Conservation (phyloP, 2,888 invertebrate species). For the Melangyna quadrimaculata region DNA sequence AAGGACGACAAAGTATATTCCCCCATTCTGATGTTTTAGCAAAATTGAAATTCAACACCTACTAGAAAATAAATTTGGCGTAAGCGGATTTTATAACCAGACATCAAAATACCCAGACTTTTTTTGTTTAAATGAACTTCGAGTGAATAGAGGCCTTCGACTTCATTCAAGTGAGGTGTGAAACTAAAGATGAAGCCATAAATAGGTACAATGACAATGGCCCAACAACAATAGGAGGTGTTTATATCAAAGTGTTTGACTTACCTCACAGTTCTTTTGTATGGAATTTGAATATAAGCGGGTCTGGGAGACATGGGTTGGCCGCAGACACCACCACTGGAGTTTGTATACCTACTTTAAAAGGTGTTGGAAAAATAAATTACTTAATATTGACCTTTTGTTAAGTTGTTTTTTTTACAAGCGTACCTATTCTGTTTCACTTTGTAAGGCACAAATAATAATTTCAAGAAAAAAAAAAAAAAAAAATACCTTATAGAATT, state of each 20-base stretch:
- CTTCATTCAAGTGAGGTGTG: constrained; percentile 30
- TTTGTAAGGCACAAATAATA: too few relatives aligned
- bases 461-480: too few relatives aligned
- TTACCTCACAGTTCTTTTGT: not conserved
- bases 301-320: not conserved
- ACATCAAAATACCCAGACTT: constrained; percentile 9
- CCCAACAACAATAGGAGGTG: not conserved
- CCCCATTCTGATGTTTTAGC: not conserved
- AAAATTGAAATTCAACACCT: constrained; percentile 14
- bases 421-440: too few relatives aligned
- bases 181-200: constrained; percentile 63
- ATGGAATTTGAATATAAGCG: not conserved
- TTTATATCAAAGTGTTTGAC: constrained; percentile 14
- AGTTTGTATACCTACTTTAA: constrained; percentile 1
- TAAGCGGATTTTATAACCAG: constrained; percentile 12
- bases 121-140: not conserved
- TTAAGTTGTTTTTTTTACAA: too few relatives aligned
- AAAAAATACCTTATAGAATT: too few relatives aligned
- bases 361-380: constrained; percentile 5
- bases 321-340: constrained; percentile 35
- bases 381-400: not conserved
- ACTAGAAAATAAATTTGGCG: not conserved
- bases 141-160: constrained; percentile 5
- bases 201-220: constrained; percentile 1
- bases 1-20: not conserved